A percentile compares a stretch with the other conserved stretches of the same genome.
phyloP scores from a whole-genome alignment of 2,113 vertebrate species.

The Lepus europaeus region DNA sequence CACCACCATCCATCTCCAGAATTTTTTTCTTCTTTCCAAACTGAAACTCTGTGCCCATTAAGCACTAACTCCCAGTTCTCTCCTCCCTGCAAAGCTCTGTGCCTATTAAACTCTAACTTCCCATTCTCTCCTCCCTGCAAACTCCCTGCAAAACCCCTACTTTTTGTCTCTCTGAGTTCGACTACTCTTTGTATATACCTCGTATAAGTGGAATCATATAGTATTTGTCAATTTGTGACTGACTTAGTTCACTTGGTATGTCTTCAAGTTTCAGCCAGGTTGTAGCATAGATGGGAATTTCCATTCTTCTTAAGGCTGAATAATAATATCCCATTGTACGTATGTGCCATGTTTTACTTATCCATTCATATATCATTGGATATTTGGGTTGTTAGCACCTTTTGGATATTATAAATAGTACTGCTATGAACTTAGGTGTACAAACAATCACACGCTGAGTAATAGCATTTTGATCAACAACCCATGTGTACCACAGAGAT shows the following conservation, averaged over 20 bases:
- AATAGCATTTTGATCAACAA: not conserved
- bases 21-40: not conserved
- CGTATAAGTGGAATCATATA: not conserved
- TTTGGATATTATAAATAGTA: not conserved
- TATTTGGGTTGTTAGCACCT: slow-evolving; percentile 1
- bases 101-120: no score
- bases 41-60: not conserved
- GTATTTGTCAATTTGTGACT: not conserved
- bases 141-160: not conserved
- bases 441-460: not conserved
- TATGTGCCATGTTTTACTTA: not conserved
- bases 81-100: no score
- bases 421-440: not conserved
- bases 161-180: not conserved
- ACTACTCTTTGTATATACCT: not conserved
- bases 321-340: not conserved
- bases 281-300: not conserved
- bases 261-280: not conserved
- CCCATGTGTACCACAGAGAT: not conserved
- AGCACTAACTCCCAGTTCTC: not conserved
- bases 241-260: not conserved
- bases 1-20: not conserved
- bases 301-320: slow-evolving; percentile 17
- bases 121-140: not conserved
- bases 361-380: no score